Evolutionary conservation across 2,888 invertebrate species (phyloP), one percentile per base, ranked within the genome.

Genomic region (Pilophorus perplexus): DNA sequence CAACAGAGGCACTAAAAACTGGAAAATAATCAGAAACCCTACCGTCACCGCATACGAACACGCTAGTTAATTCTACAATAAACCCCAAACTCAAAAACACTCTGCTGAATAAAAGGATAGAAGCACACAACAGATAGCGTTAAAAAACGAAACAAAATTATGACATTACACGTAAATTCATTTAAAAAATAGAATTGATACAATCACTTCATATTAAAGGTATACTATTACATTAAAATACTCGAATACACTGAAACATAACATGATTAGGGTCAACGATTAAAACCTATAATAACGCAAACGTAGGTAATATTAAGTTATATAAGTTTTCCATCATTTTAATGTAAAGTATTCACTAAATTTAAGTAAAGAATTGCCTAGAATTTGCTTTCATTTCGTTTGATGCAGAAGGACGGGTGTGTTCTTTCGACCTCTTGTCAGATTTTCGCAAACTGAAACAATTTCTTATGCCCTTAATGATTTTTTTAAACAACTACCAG

Each of bases 201-300:
- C n/a, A n/a, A n/a, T n/a, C n/a, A n/a, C n/a, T n/a, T n/a, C n/a
- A n/a, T n/a, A 25, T 46, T 23, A 46, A 25, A 46, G 28, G 3
- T 28, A 52, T 28, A 28, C 25, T 28, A 28, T 52, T 28, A 52
- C 25, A 46, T n/a, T 28, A 52, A 18, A 52, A 52, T 52, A 28
- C 52, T 52, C 52, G 16, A 52, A 52, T 25, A 52, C 52, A 52
- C 52, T 52, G 52, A 52, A 52, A 25, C 25, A 18, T 25, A 52
- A 52, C 52, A 52, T 28, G 18, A 25, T 25, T 52, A 16, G 52
- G 28, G 25, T 52, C 52, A 28, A 28, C 28, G 52, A 25, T 52
- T 48, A 48, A 48, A 52, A 28, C 18, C 23, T 25, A 52, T 28
- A 52, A 52, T 52, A 28, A 52, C 52, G 28, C 52, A 52, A 46